Base-by-base conservation (phyloP, 2,888 invertebrate genomes). In the Heterodera filipjevi region DNA sequence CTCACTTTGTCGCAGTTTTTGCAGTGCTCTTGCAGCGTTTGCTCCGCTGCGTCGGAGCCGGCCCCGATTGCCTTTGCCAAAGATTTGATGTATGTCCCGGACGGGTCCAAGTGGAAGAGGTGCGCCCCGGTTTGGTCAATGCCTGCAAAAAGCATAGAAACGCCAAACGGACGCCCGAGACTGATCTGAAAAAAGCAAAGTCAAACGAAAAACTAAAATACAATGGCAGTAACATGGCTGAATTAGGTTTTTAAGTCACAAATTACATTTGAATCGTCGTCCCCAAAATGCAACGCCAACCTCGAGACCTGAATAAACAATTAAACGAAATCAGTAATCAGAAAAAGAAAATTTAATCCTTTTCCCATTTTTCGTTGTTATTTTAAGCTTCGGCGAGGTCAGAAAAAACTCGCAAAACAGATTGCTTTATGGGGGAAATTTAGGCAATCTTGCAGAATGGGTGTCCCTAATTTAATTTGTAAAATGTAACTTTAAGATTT, bases 31-130 rank as follows among this genome's bases (percentile, higher is more conserved):
- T 93, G 93, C 71, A 93, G 91, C 88, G 95, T 95, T 90, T 99
- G 98, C 90, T 99, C 98, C 72, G 99, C 99, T 0, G 98, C 99
- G 91, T 99, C 99, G 85, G 96, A 96, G 53, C 98, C 99, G 0
- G 99, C 98, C 0, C 99, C 99, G 85, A 99, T 99, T 3, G 99
- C 97, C 91, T 99, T 99, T 49, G 99, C 99, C 87, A 96, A 94
- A 90, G 95, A 99, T 89, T 95, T 94, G 80, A 98, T 95, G 90
- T 95, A 99, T 0, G 99, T 99, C 74, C 88, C 88, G 44, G 87
- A 87, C 49, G 88, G 99, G 90, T 99, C 99, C 95, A 99, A 95
- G 90, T 99, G 98, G 92, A 93, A 92, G 39, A 89, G 90, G 71
- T 83, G 77, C 64, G 98, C 95, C 1, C 96, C 95, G 88, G 94